These are phyloP conservation scores for Drosophila arawakana DNA, from an alignment of 1,140 invertebrate genomes.

Conservation along the genomic window DNA sequence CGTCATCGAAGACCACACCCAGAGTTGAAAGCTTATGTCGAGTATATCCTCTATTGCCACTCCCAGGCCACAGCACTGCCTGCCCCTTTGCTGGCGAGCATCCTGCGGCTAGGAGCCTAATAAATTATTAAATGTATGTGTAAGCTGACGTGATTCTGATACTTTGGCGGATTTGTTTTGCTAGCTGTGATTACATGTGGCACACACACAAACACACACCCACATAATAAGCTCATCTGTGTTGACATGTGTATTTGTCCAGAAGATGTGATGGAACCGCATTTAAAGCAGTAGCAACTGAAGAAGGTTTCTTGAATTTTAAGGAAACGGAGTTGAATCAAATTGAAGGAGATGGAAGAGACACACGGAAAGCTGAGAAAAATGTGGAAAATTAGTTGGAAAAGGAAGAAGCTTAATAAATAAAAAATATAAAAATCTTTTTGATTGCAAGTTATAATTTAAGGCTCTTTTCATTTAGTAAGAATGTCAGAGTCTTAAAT, in stretches of 20 bases:
- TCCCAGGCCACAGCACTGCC: neutral
- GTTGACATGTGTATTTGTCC: constrained; percentile 28
- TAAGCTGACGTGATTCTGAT: constrained; percentile 68
- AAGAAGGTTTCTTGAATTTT: constrained; percentile 21
- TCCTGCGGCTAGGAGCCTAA: constrained; percentile 25
- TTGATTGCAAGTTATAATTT: no score
- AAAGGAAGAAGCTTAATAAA: no score
- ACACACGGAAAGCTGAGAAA: no score
- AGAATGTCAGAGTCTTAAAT: no score
- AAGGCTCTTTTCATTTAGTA: no score
- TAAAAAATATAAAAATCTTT: no score
- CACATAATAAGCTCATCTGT: constrained; percentile 18
- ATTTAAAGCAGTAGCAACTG: neutral
- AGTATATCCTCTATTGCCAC: neutral
- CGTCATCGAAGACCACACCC: constrained; percentile 59
- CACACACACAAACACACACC: neutral
- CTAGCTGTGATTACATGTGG: constrained; percentile 13
- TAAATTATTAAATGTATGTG: constrained; percentile 68
- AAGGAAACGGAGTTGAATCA: neutral
- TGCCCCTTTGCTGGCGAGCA: neutral
- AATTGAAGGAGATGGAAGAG: neutral
- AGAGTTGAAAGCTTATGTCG: constrained; percentile 21
- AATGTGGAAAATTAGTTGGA: no score
- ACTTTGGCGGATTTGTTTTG: constrained; percentile 45
- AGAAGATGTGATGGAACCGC: neutral